A percentile compares a stretch with the other conserved stretches of the same genome.
Conservation (phyloP, 2,888 invertebrate genomes). For the Strigamia crassipes region DNA sequence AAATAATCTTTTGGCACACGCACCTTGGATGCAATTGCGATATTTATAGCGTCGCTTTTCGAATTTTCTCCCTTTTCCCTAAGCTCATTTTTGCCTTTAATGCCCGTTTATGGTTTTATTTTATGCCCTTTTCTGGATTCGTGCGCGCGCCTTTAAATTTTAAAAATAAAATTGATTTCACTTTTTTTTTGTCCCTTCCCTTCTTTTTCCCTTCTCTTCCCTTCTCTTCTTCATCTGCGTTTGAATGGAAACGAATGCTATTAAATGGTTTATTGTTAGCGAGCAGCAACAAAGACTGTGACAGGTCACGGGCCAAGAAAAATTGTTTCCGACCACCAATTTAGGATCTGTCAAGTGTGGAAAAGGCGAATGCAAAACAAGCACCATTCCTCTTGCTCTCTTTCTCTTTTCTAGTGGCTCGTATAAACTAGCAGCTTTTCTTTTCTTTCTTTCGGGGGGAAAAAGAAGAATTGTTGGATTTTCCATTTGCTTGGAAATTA, state of each 20-base stretch:
- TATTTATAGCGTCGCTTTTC: conserved; percentile 12
- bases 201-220: no score
- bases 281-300: neutral
- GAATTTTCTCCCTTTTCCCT: neutral
- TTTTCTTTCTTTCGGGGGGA: neutral
- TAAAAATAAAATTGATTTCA: neutral
- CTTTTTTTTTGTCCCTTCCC: no score
- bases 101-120: neutral
- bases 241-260: neutral
- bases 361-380: neutral
- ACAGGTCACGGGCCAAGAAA: neutral
- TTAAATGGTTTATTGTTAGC: neutral
- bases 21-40: neutral
- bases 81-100: conserved; percentile 9
- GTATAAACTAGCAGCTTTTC: no score
- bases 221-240: no score
- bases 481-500: neutral
- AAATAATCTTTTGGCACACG: conserved; percentile 23
- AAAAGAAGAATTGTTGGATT: neutral
- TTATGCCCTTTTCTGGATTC: neutral
- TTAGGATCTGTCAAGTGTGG: neutral
- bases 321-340: neutral
- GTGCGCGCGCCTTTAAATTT: neutral
- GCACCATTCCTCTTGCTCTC: neutral
- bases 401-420: no score